These are phyloP conservation scores for Calliopum simillimum DNA, from an alignment of 2,888 invertebrate genomes.

Conservation along the genomic window DNA sequence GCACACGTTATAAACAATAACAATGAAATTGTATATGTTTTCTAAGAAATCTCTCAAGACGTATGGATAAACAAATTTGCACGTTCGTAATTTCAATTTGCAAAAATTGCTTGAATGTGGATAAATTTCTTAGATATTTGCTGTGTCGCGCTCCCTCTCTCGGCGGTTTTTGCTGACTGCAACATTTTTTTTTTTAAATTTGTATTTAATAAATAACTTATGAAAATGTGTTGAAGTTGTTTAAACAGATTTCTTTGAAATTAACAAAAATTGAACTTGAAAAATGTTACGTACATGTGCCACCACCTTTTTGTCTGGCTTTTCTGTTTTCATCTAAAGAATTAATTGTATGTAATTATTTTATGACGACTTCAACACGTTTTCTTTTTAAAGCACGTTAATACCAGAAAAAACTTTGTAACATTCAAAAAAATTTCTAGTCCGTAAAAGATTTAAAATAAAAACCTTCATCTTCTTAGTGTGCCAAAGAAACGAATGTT, in stretches of 20 bases:
- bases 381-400: slow-evolving; percentile 40
- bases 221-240: neutral
- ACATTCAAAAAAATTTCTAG: neutral
- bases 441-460: slow-evolving; percentile 2
- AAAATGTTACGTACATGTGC: neutral
- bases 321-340: slow-evolving; percentile 2
- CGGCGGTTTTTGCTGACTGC: too few relatives aligned
- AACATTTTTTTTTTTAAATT: too few relatives aligned
- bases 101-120: neutral
- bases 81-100: neutral
- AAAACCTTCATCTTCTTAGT: neutral
- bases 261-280: slow-evolving; percentile 18
- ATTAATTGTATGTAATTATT: neutral
- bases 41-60: neutral
- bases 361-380: slow-evolving; percentile 20
- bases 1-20: neutral
- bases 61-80: slow-evolving; percentile 10
- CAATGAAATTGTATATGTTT: neutral
- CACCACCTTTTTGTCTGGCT: neutral
- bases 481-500: neutral
- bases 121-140: too few relatives aligned
- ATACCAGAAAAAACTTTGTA: slow-evolving; percentile 32
- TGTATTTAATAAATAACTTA: neutral
- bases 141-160: too few relatives aligned
- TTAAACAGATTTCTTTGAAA: slow-evolving; percentile 12